phyloP scores from a whole-genome alignment of 2,113 vertebrate species.

The Tragelaphus buxtoni region DNA sequence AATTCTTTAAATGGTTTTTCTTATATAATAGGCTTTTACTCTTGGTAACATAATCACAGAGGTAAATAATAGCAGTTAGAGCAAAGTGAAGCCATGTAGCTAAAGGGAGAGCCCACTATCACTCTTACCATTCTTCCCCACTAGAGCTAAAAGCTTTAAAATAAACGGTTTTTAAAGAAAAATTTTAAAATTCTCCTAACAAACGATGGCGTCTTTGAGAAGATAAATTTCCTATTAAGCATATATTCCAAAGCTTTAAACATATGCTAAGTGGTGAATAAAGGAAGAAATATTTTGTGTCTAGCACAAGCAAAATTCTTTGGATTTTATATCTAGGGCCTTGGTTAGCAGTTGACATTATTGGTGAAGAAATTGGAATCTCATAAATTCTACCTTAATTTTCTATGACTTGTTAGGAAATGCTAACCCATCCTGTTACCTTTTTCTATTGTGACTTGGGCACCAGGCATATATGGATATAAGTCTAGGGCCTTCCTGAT shows the following conservation, averaged over 20 bases:
- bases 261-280: neutral
- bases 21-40: slow-evolving; percentile 40
- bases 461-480: neutral
- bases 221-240: neutral
- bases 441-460: neutral
- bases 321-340: neutral
- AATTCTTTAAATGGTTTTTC: slow-evolving; percentile 45
- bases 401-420: neutral
- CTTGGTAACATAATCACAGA: slow-evolving; percentile 12
- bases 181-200: slow-evolving; percentile 8
- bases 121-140: neutral
- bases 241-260: neutral
- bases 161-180: neutral
- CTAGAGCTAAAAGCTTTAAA: slow-evolving; percentile 22
- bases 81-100: neutral
- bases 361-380: neutral
- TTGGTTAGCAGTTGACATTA: neutral
- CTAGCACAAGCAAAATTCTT: neutral
- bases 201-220: neutral
- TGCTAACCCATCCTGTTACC: neutral
- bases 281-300: neutral
- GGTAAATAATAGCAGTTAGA: slow-evolving; percentile 20
- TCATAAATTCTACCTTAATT: neutral
- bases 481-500: neutral
- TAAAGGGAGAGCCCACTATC: neutral